phyloP scores from a whole-genome alignment of 2,888 invertebrate species.

The Atethmia centrago region DNA sequence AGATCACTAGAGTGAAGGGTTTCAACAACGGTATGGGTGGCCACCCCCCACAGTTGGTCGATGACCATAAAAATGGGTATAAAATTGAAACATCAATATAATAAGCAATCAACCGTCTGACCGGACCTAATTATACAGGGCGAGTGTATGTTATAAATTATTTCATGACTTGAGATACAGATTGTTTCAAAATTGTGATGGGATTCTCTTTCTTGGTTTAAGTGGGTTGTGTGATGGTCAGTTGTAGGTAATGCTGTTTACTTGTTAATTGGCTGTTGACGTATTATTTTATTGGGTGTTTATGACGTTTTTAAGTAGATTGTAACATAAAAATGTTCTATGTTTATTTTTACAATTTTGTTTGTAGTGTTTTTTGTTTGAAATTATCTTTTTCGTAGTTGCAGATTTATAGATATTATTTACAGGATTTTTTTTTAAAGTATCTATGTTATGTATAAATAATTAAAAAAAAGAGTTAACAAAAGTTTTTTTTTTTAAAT shows the following conservation, averaged over 20 bases:
- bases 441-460: not conserved
- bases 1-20: constrained; percentile 72
- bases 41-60: constrained; percentile 91
- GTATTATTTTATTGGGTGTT: constrained; percentile 39
- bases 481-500: too few species aligned
- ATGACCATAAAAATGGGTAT: constrained; percentile 91
- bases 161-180: constrained; percentile 83
- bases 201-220: constrained; percentile 27
- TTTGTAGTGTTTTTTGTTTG: not conserved
- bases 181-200: constrained; percentile 73
- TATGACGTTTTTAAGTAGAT: constrained; percentile 7
- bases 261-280: constrained; percentile 35
- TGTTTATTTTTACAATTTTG: not conserved
- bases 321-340: not conserved
- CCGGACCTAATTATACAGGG: constrained; percentile 88
- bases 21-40: constrained; percentile 85
- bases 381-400: not conserved
- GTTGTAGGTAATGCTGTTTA: constrained; percentile 12
- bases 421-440: not conserved
- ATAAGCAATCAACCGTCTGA: constrained; percentile 89
- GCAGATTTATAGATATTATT: not conserved
- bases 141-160: constrained; percentile 88
- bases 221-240: constrained; percentile 5
- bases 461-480: too few species aligned
- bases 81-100: constrained; percentile 91